Percentiles rank a stretch among this genome's conserved stretches.
Evolutionary conservation across 1,140 invertebrate genomes (phyloP).

Genomic region (Gonioctena quinquepunctata): DNA sequence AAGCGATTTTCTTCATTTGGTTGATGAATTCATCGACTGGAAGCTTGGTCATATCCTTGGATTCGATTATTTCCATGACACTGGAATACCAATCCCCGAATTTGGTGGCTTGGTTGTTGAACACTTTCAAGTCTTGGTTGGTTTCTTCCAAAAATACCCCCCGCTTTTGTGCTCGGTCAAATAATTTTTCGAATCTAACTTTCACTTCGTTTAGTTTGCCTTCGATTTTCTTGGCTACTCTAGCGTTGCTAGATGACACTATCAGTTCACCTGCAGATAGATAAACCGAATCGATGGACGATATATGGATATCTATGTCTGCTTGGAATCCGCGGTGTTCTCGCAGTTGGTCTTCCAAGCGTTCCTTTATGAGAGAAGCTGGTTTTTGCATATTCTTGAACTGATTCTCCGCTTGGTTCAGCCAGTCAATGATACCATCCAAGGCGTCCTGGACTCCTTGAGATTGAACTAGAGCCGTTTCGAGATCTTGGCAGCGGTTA

Average conservation of each 20-base stretch:
- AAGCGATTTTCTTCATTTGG: constrained; percentile 62
- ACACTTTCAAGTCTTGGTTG: constrained; percentile 69
- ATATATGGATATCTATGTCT: constrained; percentile 83
- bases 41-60: constrained; percentile 70
- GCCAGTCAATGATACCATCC: constrained; percentile 82
- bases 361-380: constrained; percentile 85
- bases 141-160: constrained; percentile 83
- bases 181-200: constrained; percentile 79
- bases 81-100: constrained; percentile 74
- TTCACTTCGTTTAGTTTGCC: constrained; percentile 85
- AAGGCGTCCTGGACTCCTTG: constrained; percentile 94
- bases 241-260: constrained; percentile 77
- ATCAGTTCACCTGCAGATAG: constrained; percentile 79
- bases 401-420: constrained; percentile 80
- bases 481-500: constrained; percentile 81
- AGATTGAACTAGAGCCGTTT: constrained; percentile 87
- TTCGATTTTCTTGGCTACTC: constrained; percentile 88
- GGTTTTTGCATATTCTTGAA: constrained; percentile 74
- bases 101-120: constrained; percentile 69
- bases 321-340: constrained; percentile 70
- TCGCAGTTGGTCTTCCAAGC: constrained; percentile 79
- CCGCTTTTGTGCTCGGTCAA: constrained; percentile 78
- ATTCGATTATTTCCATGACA: constrained; percentile 77
- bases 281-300: constrained; percentile 82
- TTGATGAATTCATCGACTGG: constrained; percentile 70